Percentiles rank a stretch among this genome's conserved stretches.
These are phyloP conservation scores for Rhipidura dahli DNA, from an alignment of 2,113 vertebrate genomes.

Conservation along the genomic window DNA sequence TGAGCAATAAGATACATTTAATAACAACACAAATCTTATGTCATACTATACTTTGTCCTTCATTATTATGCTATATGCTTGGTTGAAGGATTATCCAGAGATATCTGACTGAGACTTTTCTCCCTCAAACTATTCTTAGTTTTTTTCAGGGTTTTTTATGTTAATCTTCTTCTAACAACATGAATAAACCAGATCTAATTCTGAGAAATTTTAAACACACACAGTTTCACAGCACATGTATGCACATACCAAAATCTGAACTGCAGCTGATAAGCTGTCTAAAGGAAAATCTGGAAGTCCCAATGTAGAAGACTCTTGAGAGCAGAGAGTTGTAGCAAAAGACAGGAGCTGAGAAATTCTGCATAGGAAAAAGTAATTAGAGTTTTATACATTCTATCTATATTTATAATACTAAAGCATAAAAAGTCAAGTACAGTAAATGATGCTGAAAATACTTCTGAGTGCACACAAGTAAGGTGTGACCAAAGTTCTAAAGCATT, in stretches of 20 bases:
- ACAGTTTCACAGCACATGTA: neutral
- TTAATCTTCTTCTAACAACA: neutral
- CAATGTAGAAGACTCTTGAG: constrained; percentile 88
- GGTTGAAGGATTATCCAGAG: neutral
- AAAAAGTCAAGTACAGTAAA: neutral
- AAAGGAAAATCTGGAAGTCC: constrained; percentile 96
- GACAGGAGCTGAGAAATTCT: constrained; percentile 94
- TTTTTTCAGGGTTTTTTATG: neutral
- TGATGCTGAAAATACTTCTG: neutral
- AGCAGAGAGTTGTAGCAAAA: constrained; percentile 91
- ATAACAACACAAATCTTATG: neutral
- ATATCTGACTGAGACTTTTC: neutral
- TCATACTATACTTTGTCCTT: neutral
- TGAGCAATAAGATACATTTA: neutral
- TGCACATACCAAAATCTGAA: constrained; percentile 87
- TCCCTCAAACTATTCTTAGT: neutral
- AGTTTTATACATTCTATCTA: neutral
- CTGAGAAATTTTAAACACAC: neutral
- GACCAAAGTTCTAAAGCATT: neutral
- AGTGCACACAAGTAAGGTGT: neutral
- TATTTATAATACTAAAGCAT: constrained; percentile 1
- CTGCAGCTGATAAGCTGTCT: constrained; percentile 85
- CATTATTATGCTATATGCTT: neutral
- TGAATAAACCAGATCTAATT: neutral
- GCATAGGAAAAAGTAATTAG: constrained; percentile 25